Conservation (phyloP, 2,797 vertebrate genomes). For the Tragelaphus eurycerus region DNA sequence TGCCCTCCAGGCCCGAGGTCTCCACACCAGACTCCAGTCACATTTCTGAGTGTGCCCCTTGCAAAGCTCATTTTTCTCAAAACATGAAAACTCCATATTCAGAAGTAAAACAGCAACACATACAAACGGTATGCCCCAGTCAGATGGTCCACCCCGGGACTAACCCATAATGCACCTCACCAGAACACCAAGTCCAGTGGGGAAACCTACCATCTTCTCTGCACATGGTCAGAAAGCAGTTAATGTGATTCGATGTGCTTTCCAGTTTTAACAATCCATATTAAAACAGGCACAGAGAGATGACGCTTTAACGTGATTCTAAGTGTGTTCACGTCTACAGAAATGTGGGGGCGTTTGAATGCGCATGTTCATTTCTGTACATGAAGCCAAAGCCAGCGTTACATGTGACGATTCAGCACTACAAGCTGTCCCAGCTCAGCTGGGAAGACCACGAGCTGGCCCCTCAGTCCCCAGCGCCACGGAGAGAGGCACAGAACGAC, state of each 20-base stretch:
- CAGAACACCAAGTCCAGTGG: background rate
- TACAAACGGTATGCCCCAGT: accelerated
- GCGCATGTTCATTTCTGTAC: accelerated
- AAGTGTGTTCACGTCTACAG: accelerated
- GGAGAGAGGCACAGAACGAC: background rate
- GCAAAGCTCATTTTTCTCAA: background rate
- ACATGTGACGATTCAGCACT: background rate
- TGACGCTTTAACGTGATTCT: accelerated
- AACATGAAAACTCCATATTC: accelerated
- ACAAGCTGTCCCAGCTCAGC: background rate
- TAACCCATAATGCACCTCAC: accelerated
- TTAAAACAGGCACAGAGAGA: background rate
- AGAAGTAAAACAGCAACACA: background rate
- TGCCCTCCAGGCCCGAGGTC: background rate
- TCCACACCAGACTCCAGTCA: background rate
- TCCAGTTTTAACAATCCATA: background rate
- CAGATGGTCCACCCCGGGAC: background rate
- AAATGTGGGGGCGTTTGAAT: too few relatives aligned
- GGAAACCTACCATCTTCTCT: background rate
- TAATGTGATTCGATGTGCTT: accelerated
- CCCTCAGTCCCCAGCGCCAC: accelerated
- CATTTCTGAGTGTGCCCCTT: background rate
- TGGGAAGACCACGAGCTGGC: background rate
- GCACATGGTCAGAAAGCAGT: background rate
- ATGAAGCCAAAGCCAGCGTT: background rate